A percentile compares a stretch with the other conserved stretches of the same genome.
Evolutionary conservation across 2,888 invertebrate genomes (phyloP).

Genomic region (Proisotoma minuta): DNA sequence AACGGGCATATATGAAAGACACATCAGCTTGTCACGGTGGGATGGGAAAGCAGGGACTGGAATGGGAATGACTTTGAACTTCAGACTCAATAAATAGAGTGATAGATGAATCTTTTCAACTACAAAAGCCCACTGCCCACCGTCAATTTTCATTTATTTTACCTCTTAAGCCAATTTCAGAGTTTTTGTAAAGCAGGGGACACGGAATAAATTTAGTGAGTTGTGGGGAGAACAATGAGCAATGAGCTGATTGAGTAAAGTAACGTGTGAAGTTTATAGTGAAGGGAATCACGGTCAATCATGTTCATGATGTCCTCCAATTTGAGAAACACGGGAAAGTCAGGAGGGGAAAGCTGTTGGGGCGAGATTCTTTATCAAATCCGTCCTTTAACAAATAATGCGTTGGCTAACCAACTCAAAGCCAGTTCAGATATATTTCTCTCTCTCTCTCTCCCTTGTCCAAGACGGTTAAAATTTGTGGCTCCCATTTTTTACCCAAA

Average conservation of each 20-base stretch:
- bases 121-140: neutral
- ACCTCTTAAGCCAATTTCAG: neutral
- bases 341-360: neutral
- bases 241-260: neutral
- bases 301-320: slow-evolving; percentile 37
- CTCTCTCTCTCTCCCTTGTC: slow-evolving; percentile 19
- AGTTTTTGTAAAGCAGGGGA: neutral
- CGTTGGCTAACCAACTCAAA: neutral
- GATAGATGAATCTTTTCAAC: neutral
- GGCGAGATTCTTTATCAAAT: slow-evolving; percentile 8
- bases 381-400: slow-evolving; percentile 12
- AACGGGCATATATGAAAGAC: neutral
- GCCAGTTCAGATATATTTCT: neutral
- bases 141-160: slow-evolving; percentile 3
- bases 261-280: slow-evolving; percentile 15
- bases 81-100: neutral
- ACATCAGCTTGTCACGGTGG: too few species aligned
- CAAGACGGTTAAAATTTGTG: slow-evolving; percentile 33
- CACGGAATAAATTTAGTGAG: slow-evolving; percentile 3
- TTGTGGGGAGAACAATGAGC: neutral
- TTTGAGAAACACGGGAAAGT: slow-evolving; percentile 21
- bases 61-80: slow-evolving; percentile 2
- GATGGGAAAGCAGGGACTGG: too few species aligned
- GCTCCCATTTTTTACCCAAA: slow-evolving; percentile 29
- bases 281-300: slow-evolving; percentile 37